Base-by-base conservation (phyloP, 2,113 vertebrate genomes). In the Camelus dromedarius region DNA sequence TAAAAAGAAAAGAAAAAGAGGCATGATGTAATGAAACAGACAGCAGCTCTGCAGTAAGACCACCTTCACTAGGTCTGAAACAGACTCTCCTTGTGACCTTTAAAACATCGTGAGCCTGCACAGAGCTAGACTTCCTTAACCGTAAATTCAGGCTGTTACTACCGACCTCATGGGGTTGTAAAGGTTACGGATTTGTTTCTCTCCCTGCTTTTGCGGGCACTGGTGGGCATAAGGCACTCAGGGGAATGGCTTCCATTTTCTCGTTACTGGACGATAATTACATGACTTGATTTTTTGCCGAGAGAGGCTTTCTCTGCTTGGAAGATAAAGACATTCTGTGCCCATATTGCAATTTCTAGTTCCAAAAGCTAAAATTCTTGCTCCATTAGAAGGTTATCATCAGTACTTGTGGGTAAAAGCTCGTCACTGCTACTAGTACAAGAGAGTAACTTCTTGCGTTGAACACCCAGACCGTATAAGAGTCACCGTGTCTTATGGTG, bases 361-460 rank as follows among this genome's bases (percentile, higher is more conserved):
- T 90, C 69, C 67, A 70, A 86, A 94, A 82, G 32, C 35, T 30
- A 30, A 95, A 88, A 88, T 69, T 48, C 35, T 77, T 70, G 24
- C 19, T 87, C 50, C 64, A 0, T 32, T 66, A 58, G 26, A 80
- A 76, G 26, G 18, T 22, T 24, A n/a, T 54, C 75, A 35, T 48
- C 32, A 56, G 4, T 12, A 24, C 30, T 64, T 48, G 2, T 12
- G 26, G 9, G 9, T 42, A 77, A 87, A 81, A 95, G 11, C 4
- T 4, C 14, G 38, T 75, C 20, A 15, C 28, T 42, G 54, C 20
- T 56, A 42, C 16, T 14, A 18, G 19, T 48, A 28, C 50, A 35
- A 89, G 67, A 52, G 14, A 38, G 18, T 20, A 66, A 67, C 19
- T 56, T 60, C 38, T 73, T 50, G 24, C 15, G 67, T 66, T 60